These are phyloP conservation scores for Elephas maximus DNA, from an alignment of 2,113 vertebrate species.

Conservation along the genomic window DNA sequence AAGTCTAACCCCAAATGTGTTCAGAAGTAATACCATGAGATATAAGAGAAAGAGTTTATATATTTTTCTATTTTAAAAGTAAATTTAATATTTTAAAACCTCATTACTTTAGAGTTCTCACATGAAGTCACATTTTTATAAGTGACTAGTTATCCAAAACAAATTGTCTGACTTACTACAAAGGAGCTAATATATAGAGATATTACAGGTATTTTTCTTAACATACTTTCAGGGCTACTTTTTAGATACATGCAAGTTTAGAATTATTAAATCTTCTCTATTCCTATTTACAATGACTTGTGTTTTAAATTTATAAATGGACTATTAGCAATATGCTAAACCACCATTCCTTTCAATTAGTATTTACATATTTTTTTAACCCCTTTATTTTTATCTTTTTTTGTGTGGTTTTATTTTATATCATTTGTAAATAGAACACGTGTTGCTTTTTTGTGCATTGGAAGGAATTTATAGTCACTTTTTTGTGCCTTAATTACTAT, in stretches of 20 bases:
- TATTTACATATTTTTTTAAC: background rate
- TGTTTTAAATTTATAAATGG: slow-evolving; percentile 15
- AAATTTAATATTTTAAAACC: background rate
- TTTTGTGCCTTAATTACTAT: slow-evolving; percentile 13
- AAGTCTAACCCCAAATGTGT: background rate
- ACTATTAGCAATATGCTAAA: background rate
- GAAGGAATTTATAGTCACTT: background rate
- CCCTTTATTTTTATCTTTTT: slow-evolving; percentile 4
- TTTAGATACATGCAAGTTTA: background rate
- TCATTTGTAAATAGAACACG: background rate
- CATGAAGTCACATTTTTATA: slow-evolving; percentile 20
- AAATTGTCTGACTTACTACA: background rate
- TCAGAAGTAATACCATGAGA: background rate
- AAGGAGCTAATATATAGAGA: background rate
- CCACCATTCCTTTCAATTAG: background rate
- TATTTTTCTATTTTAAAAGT: background rate
- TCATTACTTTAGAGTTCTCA: slow-evolving; percentile 48
- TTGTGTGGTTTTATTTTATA: slow-evolving; percentile 17
- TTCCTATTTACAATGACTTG: slow-evolving; percentile 19
- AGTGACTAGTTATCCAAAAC: background rate
- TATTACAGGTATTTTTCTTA: background rate
- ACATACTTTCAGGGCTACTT: background rate
- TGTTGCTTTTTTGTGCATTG: background rate
- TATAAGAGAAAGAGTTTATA: background rate
- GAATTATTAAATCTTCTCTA: slow-evolving; percentile 14